Conservation (phyloP, 2,888 invertebrate species). For the Melipona beecheii region DNA sequence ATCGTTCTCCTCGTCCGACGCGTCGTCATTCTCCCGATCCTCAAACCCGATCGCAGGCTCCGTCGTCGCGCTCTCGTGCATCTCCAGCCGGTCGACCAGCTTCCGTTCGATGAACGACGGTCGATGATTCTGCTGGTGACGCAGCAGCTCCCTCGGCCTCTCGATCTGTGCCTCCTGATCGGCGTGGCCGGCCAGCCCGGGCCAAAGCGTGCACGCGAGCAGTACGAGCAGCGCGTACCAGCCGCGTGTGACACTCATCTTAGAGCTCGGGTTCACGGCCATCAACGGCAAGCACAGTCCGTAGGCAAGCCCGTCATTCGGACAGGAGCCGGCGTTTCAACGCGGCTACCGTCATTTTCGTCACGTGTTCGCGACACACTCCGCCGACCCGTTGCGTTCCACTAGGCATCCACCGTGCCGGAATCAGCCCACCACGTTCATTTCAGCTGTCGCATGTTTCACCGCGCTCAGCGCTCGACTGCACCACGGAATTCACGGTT, state of each 20-base stretch:
- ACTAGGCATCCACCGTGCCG: background rate
- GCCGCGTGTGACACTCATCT: slow-evolving; percentile 63
- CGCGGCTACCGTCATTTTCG: background rate
- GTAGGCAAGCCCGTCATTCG: slow-evolving; percentile 5
- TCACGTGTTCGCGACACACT: slow-evolving; percentile 13
- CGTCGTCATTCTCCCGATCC: background rate
- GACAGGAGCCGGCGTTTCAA: background rate
- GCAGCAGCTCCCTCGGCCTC: slow-evolving; percentile 73
- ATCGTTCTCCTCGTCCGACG: background rate
- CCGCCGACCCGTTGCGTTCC: background rate
- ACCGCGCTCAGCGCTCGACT: background rate
- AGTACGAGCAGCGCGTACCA: slow-evolving; percentile 60
- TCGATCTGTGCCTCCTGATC: slow-evolving; percentile 68
- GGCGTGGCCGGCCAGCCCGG: slow-evolving; percentile 29
- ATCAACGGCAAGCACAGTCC: slow-evolving; percentile 10
- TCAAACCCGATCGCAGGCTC: background rate
- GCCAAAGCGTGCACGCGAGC: slow-evolving; percentile 55
- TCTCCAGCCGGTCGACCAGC: slow-evolving; percentile 43
- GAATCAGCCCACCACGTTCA: background rate
- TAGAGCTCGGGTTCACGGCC: slow-evolving; percentile 46
- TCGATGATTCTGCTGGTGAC: slow-evolving; percentile 79
- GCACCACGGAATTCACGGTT: background rate
- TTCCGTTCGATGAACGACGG: slow-evolving; percentile 79
- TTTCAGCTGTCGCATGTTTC: slow-evolving; percentile 17
- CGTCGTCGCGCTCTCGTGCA: slow-evolving; percentile 4